These are phyloP conservation scores for Ostrea denselamellosa DNA, from an alignment of 1,140 invertebrate species.

Conservation along the genomic window DNA sequence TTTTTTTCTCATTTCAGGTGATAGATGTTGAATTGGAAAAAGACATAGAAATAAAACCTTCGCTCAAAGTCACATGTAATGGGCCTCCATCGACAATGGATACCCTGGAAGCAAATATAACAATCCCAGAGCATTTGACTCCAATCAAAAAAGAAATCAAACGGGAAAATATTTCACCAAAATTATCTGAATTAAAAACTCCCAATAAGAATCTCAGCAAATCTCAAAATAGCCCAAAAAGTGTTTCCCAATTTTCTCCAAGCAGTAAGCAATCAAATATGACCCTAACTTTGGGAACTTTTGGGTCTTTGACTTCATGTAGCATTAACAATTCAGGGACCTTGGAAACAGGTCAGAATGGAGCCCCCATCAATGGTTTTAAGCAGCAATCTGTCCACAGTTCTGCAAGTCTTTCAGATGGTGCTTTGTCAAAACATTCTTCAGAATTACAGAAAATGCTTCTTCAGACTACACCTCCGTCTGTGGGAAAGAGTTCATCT, in stretches of 20 bases:
- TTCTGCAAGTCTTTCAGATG: background rate
- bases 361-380: background rate
- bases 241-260: constrained; percentile 3
- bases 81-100: background rate
- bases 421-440: background rate
- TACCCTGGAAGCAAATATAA: constrained; percentile 36
- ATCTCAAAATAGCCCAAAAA: background rate
- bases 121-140: constrained; percentile 37
- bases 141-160: constrained; percentile 42
- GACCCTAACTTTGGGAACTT: constrained; percentile 18
- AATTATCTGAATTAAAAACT: background rate
- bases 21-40: constrained; percentile 57
- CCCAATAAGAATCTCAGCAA: constrained; percentile 27
- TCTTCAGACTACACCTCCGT: background rate
- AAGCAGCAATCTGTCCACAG: background rate
- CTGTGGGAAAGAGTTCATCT: background rate
- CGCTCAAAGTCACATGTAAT: background rate
- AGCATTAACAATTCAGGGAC: background rate
- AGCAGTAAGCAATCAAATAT: background rate
- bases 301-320: constrained; percentile 8
- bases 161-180: background rate
- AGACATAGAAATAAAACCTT: constrained; percentile 32
- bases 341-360: background rate
- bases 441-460: constrained; percentile 23
- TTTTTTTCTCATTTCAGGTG: constrained; percentile 53